Percentiles rank a stretch among this genome's conserved stretches.
Conservation (phyloP, 1,140 invertebrate species). For the Gonioctena quinquepunctata region DNA sequence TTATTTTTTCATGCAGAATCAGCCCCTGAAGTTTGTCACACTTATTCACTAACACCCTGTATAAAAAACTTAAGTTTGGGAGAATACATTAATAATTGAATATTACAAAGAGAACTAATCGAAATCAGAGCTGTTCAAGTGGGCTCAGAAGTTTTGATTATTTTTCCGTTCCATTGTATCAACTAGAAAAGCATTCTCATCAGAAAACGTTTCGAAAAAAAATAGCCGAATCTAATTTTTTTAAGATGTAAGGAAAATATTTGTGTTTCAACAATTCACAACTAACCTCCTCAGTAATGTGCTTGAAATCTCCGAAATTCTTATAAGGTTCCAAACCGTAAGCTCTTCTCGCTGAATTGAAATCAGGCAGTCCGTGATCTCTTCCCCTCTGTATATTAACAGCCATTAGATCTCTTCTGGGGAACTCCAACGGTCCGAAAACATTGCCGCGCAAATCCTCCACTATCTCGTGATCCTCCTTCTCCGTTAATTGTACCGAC, state of each 20-base stretch:
- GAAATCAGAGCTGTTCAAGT: no score
- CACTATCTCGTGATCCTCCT: constrained; percentile 68
- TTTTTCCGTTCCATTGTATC: neutral
- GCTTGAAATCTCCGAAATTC: neutral
- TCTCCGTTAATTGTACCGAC: constrained; percentile 66
- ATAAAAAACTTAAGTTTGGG: no score
- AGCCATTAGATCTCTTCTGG: constrained; percentile 68
- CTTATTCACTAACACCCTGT: no score
- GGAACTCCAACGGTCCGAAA: constrained; percentile 73
- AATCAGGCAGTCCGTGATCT: constrained; percentile 71
- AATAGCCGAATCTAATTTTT: no score
- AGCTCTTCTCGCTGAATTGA: constrained; percentile 64
- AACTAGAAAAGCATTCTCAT: neutral
- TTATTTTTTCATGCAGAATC: no score
- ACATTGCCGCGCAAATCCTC: constrained; percentile 67
- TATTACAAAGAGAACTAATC: no score
- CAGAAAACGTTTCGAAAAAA: no score
- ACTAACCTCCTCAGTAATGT: neutral
- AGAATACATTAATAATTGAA: no score
- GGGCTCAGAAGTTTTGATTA: no score
- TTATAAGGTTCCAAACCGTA: constrained; percentile 55
- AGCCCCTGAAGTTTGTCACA: no score
- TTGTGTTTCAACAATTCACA: no score
- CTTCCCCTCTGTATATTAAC: constrained; percentile 70
- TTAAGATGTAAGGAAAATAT: no score